Evolutionary conservation across 2,888 invertebrate genomes (phyloP).

Genomic region (Apamea anceps): DNA sequence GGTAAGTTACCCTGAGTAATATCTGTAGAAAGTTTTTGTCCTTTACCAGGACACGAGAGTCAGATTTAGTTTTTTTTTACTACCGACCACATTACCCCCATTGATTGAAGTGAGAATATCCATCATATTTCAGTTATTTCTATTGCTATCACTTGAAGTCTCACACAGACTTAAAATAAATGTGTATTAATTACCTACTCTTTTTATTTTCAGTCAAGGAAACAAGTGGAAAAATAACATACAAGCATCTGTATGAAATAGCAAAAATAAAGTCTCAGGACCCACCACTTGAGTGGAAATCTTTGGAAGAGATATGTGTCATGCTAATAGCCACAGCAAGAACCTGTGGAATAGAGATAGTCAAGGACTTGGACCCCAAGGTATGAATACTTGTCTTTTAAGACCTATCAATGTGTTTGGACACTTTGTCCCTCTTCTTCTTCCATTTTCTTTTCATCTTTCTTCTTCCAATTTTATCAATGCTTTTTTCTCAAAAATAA

Average conservation of each 20-base stretch:
- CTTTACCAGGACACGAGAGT: not conserved
- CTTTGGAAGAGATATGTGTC: slow-evolving; percentile 93
- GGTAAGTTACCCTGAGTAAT: slow-evolving; percentile 69
- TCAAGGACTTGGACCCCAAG: slow-evolving; percentile 93
- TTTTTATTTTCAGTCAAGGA: slow-evolving; percentile 91
- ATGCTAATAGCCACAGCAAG: slow-evolving; percentile 94
- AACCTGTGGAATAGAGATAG: slow-evolving; percentile 96
- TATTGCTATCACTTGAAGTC: not conserved
- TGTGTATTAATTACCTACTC: too few species aligned
- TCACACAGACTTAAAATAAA: not conserved
- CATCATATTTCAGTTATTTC: not conserved
- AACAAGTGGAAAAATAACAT: slow-evolving; percentile 96
- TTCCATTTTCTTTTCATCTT: too few species aligned
- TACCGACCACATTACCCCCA: too few species aligned
- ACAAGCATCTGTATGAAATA: slow-evolving; percentile 99
- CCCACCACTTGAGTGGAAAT: slow-evolving; percentile 92
- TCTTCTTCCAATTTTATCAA: not conserved
- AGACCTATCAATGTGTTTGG: not conserved
- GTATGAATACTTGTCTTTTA: slow-evolving; percentile 66
- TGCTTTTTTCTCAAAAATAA: not conserved
- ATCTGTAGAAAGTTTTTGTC: too few species aligned
- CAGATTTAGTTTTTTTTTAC: not conserved
- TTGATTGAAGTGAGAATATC: not conserved
- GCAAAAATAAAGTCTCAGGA: slow-evolving; percentile 98
- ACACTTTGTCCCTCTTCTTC: too few species aligned